Evolutionary conservation across 1,140 invertebrate genomes (phyloP).

Genomic region (Halesus radiatus): DNA sequence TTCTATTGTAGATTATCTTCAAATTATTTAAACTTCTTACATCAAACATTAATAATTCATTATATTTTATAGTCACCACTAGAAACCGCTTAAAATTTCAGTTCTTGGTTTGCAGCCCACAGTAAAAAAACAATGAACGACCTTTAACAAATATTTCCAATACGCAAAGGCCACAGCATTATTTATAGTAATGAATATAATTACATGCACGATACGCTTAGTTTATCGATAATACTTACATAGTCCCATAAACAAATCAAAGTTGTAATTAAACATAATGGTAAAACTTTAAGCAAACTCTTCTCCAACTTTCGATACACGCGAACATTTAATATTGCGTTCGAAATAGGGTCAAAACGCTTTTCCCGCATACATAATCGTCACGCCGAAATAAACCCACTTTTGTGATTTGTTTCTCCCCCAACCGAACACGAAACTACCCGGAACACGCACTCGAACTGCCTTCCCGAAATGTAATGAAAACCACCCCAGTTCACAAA

Average conservation of each 20-base stretch:
- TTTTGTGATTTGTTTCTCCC: neutral
- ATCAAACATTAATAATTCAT: too few relatives aligned
- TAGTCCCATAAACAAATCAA: slow-evolving; percentile 1
- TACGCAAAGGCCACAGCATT: too few relatives aligned
- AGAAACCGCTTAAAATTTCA: too few relatives aligned
- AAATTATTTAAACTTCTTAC: too few relatives aligned
- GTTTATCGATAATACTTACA: slow-evolving; percentile 12
- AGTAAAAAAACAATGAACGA: too few relatives aligned
- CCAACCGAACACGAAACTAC: too few relatives aligned
- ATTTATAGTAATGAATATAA: too few relatives aligned
- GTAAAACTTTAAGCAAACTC: slow-evolving; percentile 21
- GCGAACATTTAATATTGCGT: slow-evolving; percentile 19
- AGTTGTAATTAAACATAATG: slow-evolving; percentile 16
- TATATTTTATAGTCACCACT: too few relatives aligned
- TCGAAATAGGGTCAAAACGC: slow-evolving; percentile 20
- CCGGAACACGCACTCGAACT: slow-evolving; percentile 2
- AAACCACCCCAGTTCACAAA: neutral
- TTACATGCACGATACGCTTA: too few relatives aligned
- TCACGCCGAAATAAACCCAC: slow-evolving; percentile 28
- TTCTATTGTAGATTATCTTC: too few relatives aligned
- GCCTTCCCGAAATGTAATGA: neutral
- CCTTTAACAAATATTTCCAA: too few relatives aligned
- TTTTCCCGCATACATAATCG: slow-evolving; percentile 36
- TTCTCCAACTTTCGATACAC: slow-evolving; percentile 15
- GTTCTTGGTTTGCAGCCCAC: too few relatives aligned